A percentile compares a stretch with the other conserved stretches of the same genome.
phyloP scores from a whole-genome alignment of 2,113 vertebrate species.

The Himantopus leucocephalus region DNA sequence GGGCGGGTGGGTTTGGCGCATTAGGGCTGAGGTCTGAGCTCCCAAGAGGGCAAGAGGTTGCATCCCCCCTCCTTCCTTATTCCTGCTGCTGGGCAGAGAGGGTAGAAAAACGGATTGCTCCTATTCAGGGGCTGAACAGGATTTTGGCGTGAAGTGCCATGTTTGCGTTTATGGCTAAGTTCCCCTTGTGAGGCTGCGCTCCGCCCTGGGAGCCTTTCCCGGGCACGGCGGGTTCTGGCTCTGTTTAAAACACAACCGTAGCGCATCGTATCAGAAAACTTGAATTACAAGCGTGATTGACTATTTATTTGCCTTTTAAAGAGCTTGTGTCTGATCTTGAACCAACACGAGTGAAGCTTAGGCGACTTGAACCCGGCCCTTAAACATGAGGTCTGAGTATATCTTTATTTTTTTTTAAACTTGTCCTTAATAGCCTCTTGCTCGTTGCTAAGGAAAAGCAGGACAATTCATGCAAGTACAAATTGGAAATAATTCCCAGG shows the following conservation, averaged over 20 bases:
- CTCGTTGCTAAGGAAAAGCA: background rate
- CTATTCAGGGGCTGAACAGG: background rate
- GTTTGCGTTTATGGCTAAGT: rapidly evolving
- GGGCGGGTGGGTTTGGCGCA: rapidly evolving
- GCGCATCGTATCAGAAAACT: rapidly evolving
- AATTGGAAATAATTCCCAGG: background rate
- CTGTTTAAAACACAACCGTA: rapidly evolving
- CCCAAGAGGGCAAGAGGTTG: rapidly evolving
- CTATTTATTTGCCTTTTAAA: background rate
- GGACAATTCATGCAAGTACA: rapidly evolving
- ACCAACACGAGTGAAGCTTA: rapidly evolving
- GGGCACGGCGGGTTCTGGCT: rapidly evolving
- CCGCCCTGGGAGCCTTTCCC: too few species aligned
- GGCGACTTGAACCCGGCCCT: background rate
- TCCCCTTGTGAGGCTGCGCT: background rate
- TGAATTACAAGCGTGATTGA: rapidly evolving
- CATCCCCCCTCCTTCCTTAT: too few species aligned
- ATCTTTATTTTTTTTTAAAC: background rate
- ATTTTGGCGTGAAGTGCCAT: rapidly evolving
- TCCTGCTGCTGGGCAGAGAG: background rate
- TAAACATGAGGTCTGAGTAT: rapidly evolving
- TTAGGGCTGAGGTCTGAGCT: background rate
- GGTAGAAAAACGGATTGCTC: rapidly evolving
- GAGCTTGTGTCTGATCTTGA: background rate
- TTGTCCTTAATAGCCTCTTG: background rate